Base-by-base conservation (phyloP, 1,140 invertebrate genomes). In the Drosophila santomea region DNA sequence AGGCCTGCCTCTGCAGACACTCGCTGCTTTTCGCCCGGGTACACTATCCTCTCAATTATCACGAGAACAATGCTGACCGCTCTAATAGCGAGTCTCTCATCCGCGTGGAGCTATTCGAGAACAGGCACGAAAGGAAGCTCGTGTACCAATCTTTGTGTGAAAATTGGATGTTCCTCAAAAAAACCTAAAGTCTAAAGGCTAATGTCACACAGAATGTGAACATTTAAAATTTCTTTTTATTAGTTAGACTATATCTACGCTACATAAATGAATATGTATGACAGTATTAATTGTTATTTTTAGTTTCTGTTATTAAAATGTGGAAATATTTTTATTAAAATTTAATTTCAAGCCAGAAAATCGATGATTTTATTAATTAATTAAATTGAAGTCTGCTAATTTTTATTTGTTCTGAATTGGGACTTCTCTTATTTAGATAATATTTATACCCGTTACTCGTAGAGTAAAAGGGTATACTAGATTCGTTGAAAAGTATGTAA, bases 21-120 rank as follows among this genome's bases (percentile, higher is more conserved):
- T 4, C 55, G 0, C 32, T 17, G 5, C 58, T 79, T 3, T 86
- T 50, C 39, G 83, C 79, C 28, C 51, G 72, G 3, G 66, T 86
- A 17, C 72, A 88, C n/a, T 69, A 66, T 48, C 71, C 83, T 0
- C 12, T 15, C 0, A 66, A 66, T 15, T 73, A 63, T 7, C 17
- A 72, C 32, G n/a, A 57, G 28, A 64, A 50, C 28, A 68, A 36
- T 10, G 25, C 4, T 25, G 25, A 25, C 2, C 25, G n/a, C 4
- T 45, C 17, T 2, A 48, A 64, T 17, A 23, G 35, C 2, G 58
- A 61, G 3, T 23, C 14, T 14, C 62, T 75, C 1, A 38, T 88
- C 51, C 78, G 88, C 20, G 71, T 86, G 10, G 69, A 88, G 3
- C 44, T 86, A 0, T 86, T 35, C 47, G 74, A 79, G 57, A 32